Conservation (phyloP, 2,113 vertebrate genomes). For the Oreochromis spilurus region DNA sequence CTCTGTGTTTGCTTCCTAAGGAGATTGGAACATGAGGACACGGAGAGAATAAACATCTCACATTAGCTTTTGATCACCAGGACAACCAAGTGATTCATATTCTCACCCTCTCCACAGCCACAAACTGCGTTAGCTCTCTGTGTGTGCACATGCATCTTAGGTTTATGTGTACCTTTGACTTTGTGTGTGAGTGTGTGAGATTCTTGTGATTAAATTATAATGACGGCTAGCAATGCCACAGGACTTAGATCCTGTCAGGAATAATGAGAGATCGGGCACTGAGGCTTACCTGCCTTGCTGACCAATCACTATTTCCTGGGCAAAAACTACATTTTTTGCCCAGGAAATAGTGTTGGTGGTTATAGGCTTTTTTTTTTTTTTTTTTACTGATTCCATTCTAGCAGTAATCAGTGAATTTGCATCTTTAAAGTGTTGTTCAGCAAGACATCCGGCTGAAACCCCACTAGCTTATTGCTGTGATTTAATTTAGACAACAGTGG, state of each 20-base stretch:
- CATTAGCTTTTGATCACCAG: constrained; percentile 30
- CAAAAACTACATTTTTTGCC: background rate
- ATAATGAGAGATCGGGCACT: constrained; percentile 42
- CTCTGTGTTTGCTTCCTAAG: background rate
- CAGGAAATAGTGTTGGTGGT: background rate
- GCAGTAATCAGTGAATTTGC: background rate
- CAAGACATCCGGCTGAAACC: background rate
- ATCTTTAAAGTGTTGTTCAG: background rate
- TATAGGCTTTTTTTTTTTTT: background rate
- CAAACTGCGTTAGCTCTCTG: background rate
- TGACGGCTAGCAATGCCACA: constrained; percentile 16
- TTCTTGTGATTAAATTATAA: constrained; percentile 50
- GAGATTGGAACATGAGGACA: background rate
- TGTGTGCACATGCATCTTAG: background rate
- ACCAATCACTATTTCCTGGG: constrained; percentile 33
- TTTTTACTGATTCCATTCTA: background rate
- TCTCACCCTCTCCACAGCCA: background rate
- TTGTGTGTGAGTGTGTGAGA: constrained; percentile 10
- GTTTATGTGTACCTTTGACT: background rate
- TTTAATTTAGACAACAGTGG: background rate
- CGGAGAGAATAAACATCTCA: constrained; percentile 8
- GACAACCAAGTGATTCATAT: constrained; percentile 24
- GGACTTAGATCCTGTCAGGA: constrained; percentile 41
- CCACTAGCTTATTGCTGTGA: background rate
- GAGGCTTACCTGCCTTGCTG: constrained; percentile 19